Evolutionary conservation across 2,888 invertebrate species (phyloP).

Genomic region (Cephus runcator): DNA sequence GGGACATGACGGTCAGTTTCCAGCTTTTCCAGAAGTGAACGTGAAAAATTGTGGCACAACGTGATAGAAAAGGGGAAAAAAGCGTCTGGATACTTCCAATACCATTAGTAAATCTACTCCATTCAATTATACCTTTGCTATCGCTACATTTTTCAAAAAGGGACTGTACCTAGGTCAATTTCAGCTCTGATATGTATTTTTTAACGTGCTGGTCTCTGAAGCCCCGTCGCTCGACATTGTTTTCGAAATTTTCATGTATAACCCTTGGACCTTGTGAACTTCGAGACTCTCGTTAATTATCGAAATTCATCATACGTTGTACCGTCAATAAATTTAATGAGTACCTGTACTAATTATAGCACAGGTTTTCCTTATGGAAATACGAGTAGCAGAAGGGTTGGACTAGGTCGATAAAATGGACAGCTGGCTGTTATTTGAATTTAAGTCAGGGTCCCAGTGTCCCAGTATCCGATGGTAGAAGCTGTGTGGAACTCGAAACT

Average conservation of each 20-base stretch:
- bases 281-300: neutral
- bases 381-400: neutral
- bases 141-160: neutral
- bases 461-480: constrained; percentile 41
- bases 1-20: neutral
- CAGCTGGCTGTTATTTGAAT: constrained; percentile 46
- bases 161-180: neutral
- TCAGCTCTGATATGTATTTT: neutral
- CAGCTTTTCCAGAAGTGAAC: neutral
- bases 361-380: neutral
- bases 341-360: neutral
- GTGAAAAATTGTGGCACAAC: neutral
- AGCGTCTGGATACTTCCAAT: neutral
- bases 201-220: neutral
- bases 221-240: neutral
- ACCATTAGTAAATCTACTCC: neutral
- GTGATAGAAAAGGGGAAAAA: neutral
- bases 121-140: neutral
- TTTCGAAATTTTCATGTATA: neutral
- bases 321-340: neutral
- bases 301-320: neutral
- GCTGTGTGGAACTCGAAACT: constrained; percentile 20
- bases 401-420: neutral
- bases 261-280: neutral
- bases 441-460: constrained; percentile 52